Base-by-base conservation (phyloP, 1,140 invertebrate genomes). In the Pachyrhynchus sulphureomaculatus region DNA sequence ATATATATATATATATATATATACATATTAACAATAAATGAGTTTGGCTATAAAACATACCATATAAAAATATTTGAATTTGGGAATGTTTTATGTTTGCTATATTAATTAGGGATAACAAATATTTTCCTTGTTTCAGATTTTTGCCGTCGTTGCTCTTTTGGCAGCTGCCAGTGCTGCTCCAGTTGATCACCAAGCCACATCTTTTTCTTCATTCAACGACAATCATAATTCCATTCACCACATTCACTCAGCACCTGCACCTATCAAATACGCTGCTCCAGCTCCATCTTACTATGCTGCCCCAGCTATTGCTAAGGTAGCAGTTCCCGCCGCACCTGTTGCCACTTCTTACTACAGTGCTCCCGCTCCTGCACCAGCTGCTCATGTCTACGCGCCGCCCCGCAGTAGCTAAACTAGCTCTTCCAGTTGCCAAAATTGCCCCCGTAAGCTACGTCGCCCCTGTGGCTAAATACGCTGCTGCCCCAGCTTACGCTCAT, bases 211-310 rank as follows among this genome's bases (percentile, higher is more conserved):
- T 15, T 24, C 21, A 10, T 62, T 48, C 42, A 62, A 62, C 33
- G 42, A 62, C 20, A 44, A 62, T 23, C 67, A 37, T 49, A 62
- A 59, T 53, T 62, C 58, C 23, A 72, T 77, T 4, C 76, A 77
- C 13, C 66, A 79, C 45, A 75, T 79, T 36, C 79, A 79, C 62
- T 72, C 79, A 44, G 52, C 56, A 8, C 77, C 77, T 2, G 47
- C 47, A 24, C n/a, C 45, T 4, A 4, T 20, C 8, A 12, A 10
- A 23, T 37, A 52, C 21, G 49, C 63, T 21, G 57, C 63, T 6
- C 52, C 67, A 48, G 45, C 39, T 20, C 41, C 44, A 18, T 21
- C 54, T n/a, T 24, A 64, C 26, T 12, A n/a, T 29, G 21, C 45
- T 44, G 72, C 73, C n/a, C 68, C 74, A 10, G 65, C 67, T 20